Percentiles rank a stretch among this genome's conserved stretches.
Conservation (phyloP, 2,113 vertebrate genomes). For the Aptenodytes patagonicus region DNA sequence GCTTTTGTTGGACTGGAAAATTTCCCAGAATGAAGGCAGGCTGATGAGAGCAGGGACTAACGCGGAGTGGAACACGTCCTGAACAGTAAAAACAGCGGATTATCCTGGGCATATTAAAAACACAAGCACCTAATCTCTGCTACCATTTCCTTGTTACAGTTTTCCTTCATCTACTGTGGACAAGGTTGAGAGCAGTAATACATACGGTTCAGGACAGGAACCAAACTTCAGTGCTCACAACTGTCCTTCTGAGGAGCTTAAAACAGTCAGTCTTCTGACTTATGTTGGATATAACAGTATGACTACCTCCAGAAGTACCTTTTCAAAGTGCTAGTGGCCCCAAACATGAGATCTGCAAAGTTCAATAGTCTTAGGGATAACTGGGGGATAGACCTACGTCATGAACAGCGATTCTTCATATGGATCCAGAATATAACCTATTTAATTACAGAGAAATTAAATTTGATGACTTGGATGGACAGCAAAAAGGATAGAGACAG, state of each 20-base stretch:
- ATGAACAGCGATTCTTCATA: neutral
- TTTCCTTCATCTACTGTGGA: neutral
- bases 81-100: neutral
- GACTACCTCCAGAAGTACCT: neutral
- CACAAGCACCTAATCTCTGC: neutral
- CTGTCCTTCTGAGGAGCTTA: neutral
- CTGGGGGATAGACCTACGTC: rapidly evolving
- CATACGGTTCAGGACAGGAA: neutral
- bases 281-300: neutral
- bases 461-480: neutral
- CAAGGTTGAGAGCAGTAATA: neutral
- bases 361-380: neutral
- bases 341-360: neutral
- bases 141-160: neutral
- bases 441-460: neutral
- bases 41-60: neutral
- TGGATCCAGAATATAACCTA: neutral
- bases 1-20: neutral
- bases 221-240: neutral
- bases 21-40: neutral
- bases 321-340: neutral
- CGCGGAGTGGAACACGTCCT: neutral
- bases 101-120: neutral
- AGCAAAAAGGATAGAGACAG: neutral
- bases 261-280: neutral